Evolutionary conservation across 2,888 invertebrate genomes (phyloP), one percentile per base, ranked within the genome.

Genomic region (Parnassius smintheus): DNA sequence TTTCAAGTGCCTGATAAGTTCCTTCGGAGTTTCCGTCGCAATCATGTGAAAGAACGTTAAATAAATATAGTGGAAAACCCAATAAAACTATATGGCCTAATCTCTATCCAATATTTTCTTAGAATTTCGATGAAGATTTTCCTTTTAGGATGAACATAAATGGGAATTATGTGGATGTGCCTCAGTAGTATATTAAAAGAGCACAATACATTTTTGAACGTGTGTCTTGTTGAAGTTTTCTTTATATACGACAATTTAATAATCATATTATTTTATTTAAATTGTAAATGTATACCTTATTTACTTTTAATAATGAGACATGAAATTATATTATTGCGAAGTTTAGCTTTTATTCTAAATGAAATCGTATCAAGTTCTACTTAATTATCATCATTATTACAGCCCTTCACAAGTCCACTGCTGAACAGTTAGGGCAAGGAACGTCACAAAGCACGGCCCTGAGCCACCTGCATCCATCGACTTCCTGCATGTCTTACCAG

Each of bases 51-150:
- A 76, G 82, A 79, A 86, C 84, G 85, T 88, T 81, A 89, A 85
- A 88, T 89, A 89, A 90, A 90, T 90, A 90, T 83, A 85, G 87
- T 85, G 85, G 81, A 82, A 83, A 85, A 86, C 84, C 81, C 89
- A 89, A 90, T 89, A 91, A 89, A 91, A 89, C 83, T 90, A 83
- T 87, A 91, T 89, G 83, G 87, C 87, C 89, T 91, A 90, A 91
- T 91, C 90, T 89, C 88, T 88, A 86, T 81, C 86, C 88, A 88
- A 90, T 90, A 91, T 91, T 91, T 90, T 89, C 88, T 89, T 88
- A 87, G 82, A 78, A 80, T 85, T 88, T 81, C 87, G 83, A 84
- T 82, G 82, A 77, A 80, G 81, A 78, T 82, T 89, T 91, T 87
- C 88, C 87, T 85, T 82, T 80, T 76, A 76, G 72, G 72, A 70